Percentiles rank a stretch among this genome's conserved stretches.
phyloP scores from a whole-genome alignment of 2,797 vertebrate species.

The Hyperoplus lanceolatus region DNA sequence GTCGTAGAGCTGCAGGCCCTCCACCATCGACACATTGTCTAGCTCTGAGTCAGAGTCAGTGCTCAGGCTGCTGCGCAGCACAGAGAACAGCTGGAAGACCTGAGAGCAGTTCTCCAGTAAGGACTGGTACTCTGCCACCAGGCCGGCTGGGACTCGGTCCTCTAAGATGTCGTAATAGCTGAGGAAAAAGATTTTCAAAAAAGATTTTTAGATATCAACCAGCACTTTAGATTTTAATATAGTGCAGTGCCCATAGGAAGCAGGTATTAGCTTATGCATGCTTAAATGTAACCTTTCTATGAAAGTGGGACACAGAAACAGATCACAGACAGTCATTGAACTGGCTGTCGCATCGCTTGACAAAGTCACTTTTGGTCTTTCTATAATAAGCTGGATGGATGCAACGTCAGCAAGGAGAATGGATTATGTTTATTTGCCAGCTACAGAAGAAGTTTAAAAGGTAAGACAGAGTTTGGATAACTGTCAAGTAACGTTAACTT shows the following conservation, averaged over 20 bases:
- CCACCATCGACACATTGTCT: conserved; percentile 93
- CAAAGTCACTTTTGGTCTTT: too few relatives aligned
- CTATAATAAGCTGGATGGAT: too few relatives aligned
- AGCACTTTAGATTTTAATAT: neutral
- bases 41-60: conserved; percentile 90
- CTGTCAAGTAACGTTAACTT: too few relatives aligned
- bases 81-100: conserved; percentile 88
- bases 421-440: too few relatives aligned
- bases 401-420: too few relatives aligned
- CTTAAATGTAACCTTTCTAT: too few relatives aligned
- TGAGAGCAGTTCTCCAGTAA: conserved; percentile 87
- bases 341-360: too few relatives aligned
- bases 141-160: conserved; percentile 91
- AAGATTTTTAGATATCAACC: neutral
- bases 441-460: too few relatives aligned
- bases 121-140: conserved; percentile 89
- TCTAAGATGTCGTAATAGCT: conserved; percentile 96
- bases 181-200: conserved; percentile 6
- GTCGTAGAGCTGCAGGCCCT: conserved; percentile 92
- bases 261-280: too few relatives aligned
- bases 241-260: too few relatives aligned
- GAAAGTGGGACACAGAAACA: neutral
- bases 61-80: conserved; percentile 87
- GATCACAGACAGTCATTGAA: too few relatives aligned
- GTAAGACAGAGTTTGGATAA: too few relatives aligned